These are phyloP conservation scores for Phengaris arion DNA, from an alignment of 2,888 invertebrate species.

Conservation along the genomic window DNA sequence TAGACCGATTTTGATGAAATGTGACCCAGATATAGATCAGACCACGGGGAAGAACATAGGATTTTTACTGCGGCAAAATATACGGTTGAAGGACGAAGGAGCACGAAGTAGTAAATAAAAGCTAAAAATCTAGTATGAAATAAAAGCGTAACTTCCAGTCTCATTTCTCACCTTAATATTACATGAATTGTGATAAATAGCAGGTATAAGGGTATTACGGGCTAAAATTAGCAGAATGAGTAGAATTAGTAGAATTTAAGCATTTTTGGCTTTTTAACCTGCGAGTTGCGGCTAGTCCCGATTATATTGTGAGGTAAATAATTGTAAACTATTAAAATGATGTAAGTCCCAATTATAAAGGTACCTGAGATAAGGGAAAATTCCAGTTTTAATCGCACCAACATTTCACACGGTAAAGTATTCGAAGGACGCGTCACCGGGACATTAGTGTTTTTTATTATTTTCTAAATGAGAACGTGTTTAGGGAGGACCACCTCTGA, in stretches of 20 bases:
- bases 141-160: not conserved
- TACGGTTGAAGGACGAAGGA: too few relatives aligned
- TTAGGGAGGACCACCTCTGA: conserved; percentile 74
- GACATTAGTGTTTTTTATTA: conserved; percentile 49
- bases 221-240: not conserved
- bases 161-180: not conserved
- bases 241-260: not conserved
- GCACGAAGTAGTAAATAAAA: not conserved
- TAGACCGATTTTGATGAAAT: too few relatives aligned
- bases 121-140: not conserved
- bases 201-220: not conserved
- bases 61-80: too few relatives aligned
- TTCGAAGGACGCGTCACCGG: conserved; percentile 51
- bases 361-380: conserved; percentile 42
- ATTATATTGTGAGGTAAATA: conserved; percentile 24
- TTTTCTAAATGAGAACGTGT: conserved; percentile 46
- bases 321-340: conserved; percentile 40
- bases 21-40: too few relatives aligned
- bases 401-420: conserved; percentile 62
- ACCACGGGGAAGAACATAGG: too few relatives aligned
- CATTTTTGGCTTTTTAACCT: not conserved
- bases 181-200: not conserved
- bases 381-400: conserved; percentile 58
- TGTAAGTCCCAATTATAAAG: conserved; percentile 42
- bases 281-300: not conserved